These are phyloP conservation scores for Tenualosa thibaudeaui DNA, from an alignment of 2,797 vertebrate genomes.

Conservation along the genomic window DNA sequence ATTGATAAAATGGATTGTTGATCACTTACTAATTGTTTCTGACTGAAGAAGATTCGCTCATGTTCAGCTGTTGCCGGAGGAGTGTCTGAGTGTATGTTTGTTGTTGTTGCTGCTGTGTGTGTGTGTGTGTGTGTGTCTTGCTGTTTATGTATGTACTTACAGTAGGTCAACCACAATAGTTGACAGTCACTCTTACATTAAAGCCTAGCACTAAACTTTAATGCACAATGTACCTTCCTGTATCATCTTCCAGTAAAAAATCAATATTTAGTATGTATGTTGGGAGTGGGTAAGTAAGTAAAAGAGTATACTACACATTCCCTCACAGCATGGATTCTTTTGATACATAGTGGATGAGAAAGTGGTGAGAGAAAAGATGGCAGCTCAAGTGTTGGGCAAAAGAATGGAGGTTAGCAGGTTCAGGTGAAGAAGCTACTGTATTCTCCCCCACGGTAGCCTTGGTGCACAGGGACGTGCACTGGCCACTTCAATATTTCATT, in stretches of 20 bases:
- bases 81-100: neutral
- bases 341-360: neutral
- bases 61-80: neutral
- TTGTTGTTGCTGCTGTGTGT: neutral
- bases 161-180: constrained; percentile 4
- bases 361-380: neutral
- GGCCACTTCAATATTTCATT: constrained; percentile 78
- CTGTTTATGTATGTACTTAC: neutral
- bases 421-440: constrained; percentile 25
- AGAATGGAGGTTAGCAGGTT: constrained; percentile 1
- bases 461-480: constrained; percentile 66
- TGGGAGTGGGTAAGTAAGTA: constrained; percentile 11
- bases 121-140: neutral
- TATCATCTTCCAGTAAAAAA: neutral
- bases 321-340: neutral
- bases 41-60: neutral
- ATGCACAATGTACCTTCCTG: neutral
- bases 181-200: neutral
- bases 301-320: neutral
- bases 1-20: constrained; percentile 12
- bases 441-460: constrained; percentile 35
- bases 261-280: neutral
- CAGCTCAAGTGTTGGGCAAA: neutral
- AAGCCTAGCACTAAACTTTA: constrained; percentile 7
- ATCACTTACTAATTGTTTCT: neutral